These are phyloP conservation scores for Mayetiola destructor DNA, from an alignment of 2,888 invertebrate genomes.

Conservation along the genomic window DNA sequence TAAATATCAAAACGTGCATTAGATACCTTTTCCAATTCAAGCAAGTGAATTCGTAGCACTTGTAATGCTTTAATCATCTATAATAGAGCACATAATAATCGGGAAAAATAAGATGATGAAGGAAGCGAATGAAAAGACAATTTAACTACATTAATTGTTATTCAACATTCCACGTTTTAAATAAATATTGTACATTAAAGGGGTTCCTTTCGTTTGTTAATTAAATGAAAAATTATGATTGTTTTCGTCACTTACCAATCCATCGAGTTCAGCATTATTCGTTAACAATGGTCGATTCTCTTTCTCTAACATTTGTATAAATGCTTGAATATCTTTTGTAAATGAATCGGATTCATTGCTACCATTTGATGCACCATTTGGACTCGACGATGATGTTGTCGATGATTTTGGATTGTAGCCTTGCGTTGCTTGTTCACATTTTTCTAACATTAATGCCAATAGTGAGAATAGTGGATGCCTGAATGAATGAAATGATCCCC, in stretches of 20 bases:
- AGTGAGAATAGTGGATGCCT: slow-evolving; percentile 92
- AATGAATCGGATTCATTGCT: slow-evolving; percentile 21
- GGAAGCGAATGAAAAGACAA: neutral
- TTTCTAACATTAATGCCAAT: slow-evolving; percentile 79
- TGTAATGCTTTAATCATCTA: slow-evolving; percentile 80
- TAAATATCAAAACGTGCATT: neutral
- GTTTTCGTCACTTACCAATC: slow-evolving; percentile 50
- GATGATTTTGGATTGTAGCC: slow-evolving; percentile 65
- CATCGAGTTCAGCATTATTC: slow-evolving; percentile 88
- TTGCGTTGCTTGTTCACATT: slow-evolving; percentile 93
- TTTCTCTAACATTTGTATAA: slow-evolving; percentile 77
- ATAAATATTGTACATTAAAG: neutral
- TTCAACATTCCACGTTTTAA: neutral
- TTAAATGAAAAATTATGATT: neutral
- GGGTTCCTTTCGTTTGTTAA: neutral
- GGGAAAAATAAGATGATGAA: neutral
- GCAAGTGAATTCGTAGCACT: slow-evolving; percentile 78
- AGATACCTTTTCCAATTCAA: slow-evolving; percentile 67
- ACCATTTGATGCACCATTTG: slow-evolving; percentile 21
- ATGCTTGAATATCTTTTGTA: slow-evolving; percentile 40
- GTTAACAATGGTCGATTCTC: slow-evolving; percentile 74
- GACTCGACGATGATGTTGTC: slow-evolving; percentile 69
- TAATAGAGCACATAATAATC: slow-evolving; percentile 23
- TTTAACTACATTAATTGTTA: neutral
- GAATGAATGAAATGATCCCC: too few species aligned